Conservation (phyloP, 1,140 invertebrate species). For the Camponotus vicinus region DNA sequence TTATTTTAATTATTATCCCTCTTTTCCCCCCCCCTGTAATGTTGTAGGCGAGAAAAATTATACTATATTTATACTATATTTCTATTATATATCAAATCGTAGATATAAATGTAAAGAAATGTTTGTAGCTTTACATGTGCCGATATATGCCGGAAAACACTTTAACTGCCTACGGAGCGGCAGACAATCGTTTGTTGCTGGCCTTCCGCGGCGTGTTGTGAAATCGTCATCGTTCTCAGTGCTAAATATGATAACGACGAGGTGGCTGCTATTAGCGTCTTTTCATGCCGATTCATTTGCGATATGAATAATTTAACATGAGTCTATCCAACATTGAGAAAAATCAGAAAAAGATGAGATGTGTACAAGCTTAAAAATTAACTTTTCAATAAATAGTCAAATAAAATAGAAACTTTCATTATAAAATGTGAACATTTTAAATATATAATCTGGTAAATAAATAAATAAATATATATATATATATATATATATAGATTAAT, state of each 20-base stretch:
- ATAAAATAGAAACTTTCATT: not conserved
- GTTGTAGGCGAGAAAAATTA: too few species aligned
- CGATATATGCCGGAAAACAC: slow-evolving; percentile 59
- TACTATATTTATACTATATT: too few species aligned
- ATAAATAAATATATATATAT: too few species aligned
- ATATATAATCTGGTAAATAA: not conserved
- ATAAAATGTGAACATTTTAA: not conserved
- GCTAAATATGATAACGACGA: slow-evolving; percentile 38
- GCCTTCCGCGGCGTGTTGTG: slow-evolving; percentile 64
- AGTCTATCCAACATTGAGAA: not conserved
- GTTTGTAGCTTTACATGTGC: slow-evolving; percentile 55
- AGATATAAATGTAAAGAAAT: slow-evolving; percentile 26
- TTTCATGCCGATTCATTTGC: slow-evolving; percentile 22
- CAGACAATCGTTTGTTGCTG: slow-evolving; percentile 66
- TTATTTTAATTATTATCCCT: too few species aligned
- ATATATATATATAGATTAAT: too few species aligned
- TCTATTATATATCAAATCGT: slow-evolving; percentile 63
- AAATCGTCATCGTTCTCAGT: slow-evolving; percentile 49
- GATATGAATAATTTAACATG: slow-evolving; percentile 42
- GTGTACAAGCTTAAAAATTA: not conserved
- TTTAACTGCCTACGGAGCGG: slow-evolving; percentile 53
- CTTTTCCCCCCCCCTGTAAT: too few species aligned
- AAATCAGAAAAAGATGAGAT: not conserved
- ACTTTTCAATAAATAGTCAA: not conserved
- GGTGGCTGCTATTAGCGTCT: slow-evolving; percentile 27